Percentiles rank a stretch among this genome's conserved stretches.
phyloP scores from a whole-genome alignment of 2,888 invertebrate genomes.

The Eupeodes latifasciatus region DNA sequence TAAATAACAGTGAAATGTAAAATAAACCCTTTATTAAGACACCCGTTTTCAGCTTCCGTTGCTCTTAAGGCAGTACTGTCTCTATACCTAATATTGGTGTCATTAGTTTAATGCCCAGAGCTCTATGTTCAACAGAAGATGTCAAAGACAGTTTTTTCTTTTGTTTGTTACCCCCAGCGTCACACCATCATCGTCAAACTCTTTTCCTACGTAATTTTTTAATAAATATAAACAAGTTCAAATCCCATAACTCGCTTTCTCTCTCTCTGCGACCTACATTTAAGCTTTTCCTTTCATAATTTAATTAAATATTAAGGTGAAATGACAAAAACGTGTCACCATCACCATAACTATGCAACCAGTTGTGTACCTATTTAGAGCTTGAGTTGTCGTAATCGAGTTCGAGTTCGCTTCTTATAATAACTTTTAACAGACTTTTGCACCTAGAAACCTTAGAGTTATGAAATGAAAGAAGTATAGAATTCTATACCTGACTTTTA shows the following conservation, averaged over 20 bases:
- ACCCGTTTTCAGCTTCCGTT: neutral
- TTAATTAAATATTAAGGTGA: constrained; percentile 53
- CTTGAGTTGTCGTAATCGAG: constrained; percentile 28
- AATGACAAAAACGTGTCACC: constrained; percentile 38
- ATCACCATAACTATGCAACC: constrained; percentile 6
- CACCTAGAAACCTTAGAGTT: neutral
- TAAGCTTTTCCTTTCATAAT: constrained; percentile 37
- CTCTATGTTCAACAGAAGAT: neutral
- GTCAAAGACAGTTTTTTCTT: neutral
- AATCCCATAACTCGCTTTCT: neutral
- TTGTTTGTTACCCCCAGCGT: neutral
- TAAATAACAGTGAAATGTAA: neutral
- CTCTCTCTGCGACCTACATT: constrained; percentile 43
- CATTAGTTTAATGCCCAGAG: constrained; percentile 17
- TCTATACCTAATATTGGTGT: neutral
- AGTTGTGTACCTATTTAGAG: neutral
- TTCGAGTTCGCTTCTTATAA: constrained; percentile 3
- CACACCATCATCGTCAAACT: neutral
- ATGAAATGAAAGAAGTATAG: constrained; percentile 31
- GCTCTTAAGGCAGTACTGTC: neutral
- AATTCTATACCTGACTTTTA: constrained; percentile 22
- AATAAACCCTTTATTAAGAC: constrained; percentile 3
- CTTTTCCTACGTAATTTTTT: neutral
- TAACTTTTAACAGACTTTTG: neutral
- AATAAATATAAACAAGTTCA: neutral